Evolutionary conservation across 1,140 invertebrate genomes (phyloP), one percentile per base, ranked within the genome.

Genomic region (Brachionus sp.): DNA sequence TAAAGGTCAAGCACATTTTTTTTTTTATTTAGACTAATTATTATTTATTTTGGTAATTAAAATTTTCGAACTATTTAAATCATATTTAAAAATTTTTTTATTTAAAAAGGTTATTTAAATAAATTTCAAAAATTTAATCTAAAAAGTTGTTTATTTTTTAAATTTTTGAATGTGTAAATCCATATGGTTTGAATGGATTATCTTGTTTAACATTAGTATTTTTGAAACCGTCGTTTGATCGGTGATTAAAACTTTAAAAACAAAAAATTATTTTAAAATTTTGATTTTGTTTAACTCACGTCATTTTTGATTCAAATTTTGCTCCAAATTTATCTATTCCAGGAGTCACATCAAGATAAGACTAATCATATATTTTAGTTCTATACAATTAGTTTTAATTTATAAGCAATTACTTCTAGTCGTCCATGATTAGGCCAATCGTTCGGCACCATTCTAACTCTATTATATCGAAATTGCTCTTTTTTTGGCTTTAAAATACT

Each of bases 291-390:
- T 73, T 19, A 3, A 25, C 12, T 75, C 23, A 75, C 70, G 70
- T 75, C 4, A 13, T 35, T 46, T 4, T 46, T 29, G 70, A 75
- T 75, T 75, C 70, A 25, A 75, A 39, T 75, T 75, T 75, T 12
- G 70, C 70, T 10, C 70, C 70, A 75, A 75, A 75, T 46, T 75
- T 75, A 25, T 75, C 70, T 19, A 75, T 13, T 5, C 70, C 70
- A 29, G 70, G 70, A 44, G 5, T 25, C 3, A 16, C 42, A 75
- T 75, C 70, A 23, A 75, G 25, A 75, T 75, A 75, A 75, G 16
- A 46, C 70, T 75, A 13, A 29, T 46, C 13, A 46, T 37, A 13
- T 25, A 25, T 33, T 25, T 25, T 19, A 23, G 12, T 46, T 29
- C 23, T n/a, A 23, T 0, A 0, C 10, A 23, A 25, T 46, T 46